Evolutionary conservation across 2,888 invertebrate species (phyloP).

Genomic region (Drosophila limbata): DNA sequence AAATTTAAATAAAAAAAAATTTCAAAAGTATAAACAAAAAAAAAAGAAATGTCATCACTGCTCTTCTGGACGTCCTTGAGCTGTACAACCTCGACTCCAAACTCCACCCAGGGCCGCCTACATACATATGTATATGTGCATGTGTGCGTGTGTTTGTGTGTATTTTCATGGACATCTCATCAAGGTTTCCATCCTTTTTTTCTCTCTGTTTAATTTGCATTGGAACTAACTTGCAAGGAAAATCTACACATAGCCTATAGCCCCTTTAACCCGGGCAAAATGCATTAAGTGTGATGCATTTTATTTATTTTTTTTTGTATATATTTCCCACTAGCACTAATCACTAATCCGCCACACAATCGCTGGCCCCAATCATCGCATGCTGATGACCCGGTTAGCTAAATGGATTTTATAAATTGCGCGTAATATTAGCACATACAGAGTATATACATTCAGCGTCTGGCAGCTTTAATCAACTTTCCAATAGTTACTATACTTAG

Average conservation of each 20-base stretch:
- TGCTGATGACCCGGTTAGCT: conserved; percentile 58
- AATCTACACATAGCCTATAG: neutral
- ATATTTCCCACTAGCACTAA: conserved; percentile 35
- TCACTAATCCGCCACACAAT: conserved; percentile 52
- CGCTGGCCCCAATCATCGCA: conserved; percentile 42
- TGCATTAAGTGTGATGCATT: conserved; percentile 40
- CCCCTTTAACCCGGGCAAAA: conserved; percentile 10
- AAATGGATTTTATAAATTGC: conserved; percentile 36
- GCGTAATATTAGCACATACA: conserved; percentile 4
- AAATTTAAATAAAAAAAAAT: conserved; percentile 1
- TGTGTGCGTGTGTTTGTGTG: conserved; percentile 21
- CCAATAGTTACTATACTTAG: neutral
- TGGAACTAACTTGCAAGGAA: conserved; percentile 15
- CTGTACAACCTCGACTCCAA: conserved; percentile 44
- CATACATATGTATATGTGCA: neutral
- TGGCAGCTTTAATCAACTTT: conserved; percentile 10
- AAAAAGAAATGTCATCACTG: conserved; percentile 3
- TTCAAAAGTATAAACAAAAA: neutral
- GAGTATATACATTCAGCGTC: neutral
- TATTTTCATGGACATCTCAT: conserved; percentile 52
- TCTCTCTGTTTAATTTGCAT: conserved; percentile 4
- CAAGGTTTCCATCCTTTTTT: conserved; percentile 40
- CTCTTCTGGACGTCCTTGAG: conserved; percentile 42
- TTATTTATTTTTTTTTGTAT: neutral
- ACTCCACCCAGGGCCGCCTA: conserved; percentile 34